These are phyloP conservation scores for Sebastes cheni DNA, from an alignment of 2,797 vertebrate species.

Conservation along the genomic window DNA sequence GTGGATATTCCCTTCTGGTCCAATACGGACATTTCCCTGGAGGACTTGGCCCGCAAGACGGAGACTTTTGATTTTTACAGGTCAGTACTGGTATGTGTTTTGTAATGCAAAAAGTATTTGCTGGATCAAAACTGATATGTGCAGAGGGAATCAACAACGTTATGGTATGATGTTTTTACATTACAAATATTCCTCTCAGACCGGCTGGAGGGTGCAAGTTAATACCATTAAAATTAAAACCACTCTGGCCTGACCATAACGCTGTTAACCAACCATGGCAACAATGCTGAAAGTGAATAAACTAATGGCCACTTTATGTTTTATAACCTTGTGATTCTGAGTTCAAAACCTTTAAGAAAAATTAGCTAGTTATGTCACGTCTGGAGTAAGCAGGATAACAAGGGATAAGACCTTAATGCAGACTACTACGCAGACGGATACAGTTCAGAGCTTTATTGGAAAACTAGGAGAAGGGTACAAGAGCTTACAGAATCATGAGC, in stretches of 20 bases:
- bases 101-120: neutral
- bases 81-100: conserved; percentile 63
- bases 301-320: neutral
- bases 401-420: neutral
- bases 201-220: neutral
- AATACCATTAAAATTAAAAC: neutral
- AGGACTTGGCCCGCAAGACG: conserved; percentile 87
- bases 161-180: neutral
- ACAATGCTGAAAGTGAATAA: neutral
- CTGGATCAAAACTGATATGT: neutral
- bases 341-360: neutral
- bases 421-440: neutral
- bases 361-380: neutral
- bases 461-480: neutral
- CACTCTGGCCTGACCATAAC: neutral
- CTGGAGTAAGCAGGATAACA: neutral
- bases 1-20: conserved; percentile 92
- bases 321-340: neutral
- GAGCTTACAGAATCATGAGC: neutral
- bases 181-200: neutral
- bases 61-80: conserved; percentile 96
- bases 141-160: neutral
- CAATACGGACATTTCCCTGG: conserved; percentile 87
- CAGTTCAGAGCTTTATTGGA: neutral
- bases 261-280: neutral